Conservation (phyloP, 2,113 vertebrate species). For the Crocuta crocuta region DNA sequence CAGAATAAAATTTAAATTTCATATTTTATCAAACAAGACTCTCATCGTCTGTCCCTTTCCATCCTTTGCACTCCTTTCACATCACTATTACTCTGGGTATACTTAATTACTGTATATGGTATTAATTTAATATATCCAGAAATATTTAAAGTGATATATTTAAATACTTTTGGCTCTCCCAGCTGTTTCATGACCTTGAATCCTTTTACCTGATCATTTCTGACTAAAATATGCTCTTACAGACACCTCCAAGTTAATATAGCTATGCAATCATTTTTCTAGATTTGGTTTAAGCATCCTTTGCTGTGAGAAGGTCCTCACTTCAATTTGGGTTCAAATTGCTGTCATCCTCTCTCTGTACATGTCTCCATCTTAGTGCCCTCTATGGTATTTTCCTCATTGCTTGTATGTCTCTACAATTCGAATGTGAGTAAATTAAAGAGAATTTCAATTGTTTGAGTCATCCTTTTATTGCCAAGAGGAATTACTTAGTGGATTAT, state of each 20-base stretch:
- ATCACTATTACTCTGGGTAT: background rate
- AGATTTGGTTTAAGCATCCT: background rate
- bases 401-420: background rate
- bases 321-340: background rate
- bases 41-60: background rate
- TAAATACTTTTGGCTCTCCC: background rate
- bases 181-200: background rate
- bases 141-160: background rate
- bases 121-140: conserved; percentile 2
- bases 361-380: background rate
- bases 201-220: background rate
- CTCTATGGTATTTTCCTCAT: background rate
- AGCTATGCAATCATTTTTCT: background rate
- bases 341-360: background rate
- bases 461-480: conserved; percentile 8
- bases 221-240: background rate
- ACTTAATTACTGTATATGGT: background rate
- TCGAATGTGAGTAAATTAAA: conserved; percentile 14
- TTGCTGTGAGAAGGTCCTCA: background rate
- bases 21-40: background rate
- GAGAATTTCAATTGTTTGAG: background rate
- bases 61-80: background rate
- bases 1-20: background rate
- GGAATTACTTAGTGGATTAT: conserved; percentile 14
- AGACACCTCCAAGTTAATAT: background rate